phyloP scores from a whole-genome alignment of 2,797 vertebrate genomes.

The Pachyuromys duprasi region DNA sequence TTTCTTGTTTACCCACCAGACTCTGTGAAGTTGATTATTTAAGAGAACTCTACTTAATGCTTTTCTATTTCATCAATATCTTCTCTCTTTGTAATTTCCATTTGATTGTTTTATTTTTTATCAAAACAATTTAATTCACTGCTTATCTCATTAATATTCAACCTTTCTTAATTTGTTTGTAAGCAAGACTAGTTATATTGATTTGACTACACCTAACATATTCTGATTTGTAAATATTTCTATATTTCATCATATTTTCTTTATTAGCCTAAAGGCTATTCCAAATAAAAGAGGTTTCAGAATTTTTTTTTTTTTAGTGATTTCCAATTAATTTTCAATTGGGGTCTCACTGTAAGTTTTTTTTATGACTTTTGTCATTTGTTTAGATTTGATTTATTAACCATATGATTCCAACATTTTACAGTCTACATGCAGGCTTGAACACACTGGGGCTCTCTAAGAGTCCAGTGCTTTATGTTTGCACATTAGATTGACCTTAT shows the following conservation, averaged over 20 bases:
- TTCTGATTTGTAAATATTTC: slow-evolving; percentile 36
- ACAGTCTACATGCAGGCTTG: neutral
- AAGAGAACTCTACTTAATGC: neutral
- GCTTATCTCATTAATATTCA: neutral
- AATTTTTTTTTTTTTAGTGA: neutral
- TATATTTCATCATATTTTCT: neutral
- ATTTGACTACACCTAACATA: neutral
- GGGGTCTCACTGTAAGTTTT: neutral
- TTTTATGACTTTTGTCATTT: slow-evolving; percentile 15
- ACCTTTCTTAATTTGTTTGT: neutral
- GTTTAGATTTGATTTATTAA: neutral
- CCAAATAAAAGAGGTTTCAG: neutral
- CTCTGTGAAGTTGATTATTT: neutral
- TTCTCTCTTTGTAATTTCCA: neutral
- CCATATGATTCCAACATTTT: neutral
- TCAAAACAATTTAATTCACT: neutral
- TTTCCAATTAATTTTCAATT: neutral
- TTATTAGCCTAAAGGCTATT: slow-evolving; percentile 17
- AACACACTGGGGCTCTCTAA: neutral
- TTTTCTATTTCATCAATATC: neutral
- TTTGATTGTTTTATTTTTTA: neutral
- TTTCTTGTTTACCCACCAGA: neutral
- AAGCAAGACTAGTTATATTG: neutral
- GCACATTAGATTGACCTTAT: neutral
- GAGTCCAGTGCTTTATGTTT: neutral